Evolutionary conservation across 1,140 invertebrate genomes (phyloP), one percentile per base, ranked within the genome.

Genomic region (Elymnias hypermnestra): DNA sequence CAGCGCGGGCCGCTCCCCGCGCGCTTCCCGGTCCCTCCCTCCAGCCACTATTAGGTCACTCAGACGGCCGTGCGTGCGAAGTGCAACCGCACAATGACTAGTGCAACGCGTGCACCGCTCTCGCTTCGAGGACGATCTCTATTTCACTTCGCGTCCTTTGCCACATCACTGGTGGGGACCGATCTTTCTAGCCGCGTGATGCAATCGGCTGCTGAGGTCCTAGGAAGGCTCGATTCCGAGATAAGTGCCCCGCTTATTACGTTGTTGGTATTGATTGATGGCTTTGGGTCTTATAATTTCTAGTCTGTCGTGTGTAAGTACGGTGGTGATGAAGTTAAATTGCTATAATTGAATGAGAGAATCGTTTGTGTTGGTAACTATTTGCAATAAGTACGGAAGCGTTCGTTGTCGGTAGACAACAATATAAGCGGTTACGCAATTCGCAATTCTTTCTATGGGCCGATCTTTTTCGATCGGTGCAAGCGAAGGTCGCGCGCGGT

Each of bases 71-170:
- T 77, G 79, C 76, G 76, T 77, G 74, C 71, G 68, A 77, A 78
- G 50, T 77, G 77, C 76, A 76, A 74, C 79, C 63, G 70, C 81
- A 79, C 77, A 82, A 81, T 78, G 77, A 81, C 74, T 79, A 73
- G 69, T 81, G 81, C 81, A 76, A 73, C 81, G 77, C 81, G 79
- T 83, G 75, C 77, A 83, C 72, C 78, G 76, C 81, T 82, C 77
- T 82, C 81, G 78, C 81, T 79, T 79, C 78, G 78, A 84, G 81
- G 81, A 84, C 81, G 77, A 84, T 82, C 81, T 84, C 77, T 84
- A 84, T 84, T 83, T 81, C 81, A 74, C 74, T 78, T 56, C 55
- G 69, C 81, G 81, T 84, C 81, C 81, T 84, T 82, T 79, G 63
- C 81, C 71, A 77, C 73, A 75, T 81, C 72, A 72, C 59, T 84